Evolutionary conservation across 2,797 vertebrate species (phyloP).

Genomic region (Steatocranus sp.): DNA sequence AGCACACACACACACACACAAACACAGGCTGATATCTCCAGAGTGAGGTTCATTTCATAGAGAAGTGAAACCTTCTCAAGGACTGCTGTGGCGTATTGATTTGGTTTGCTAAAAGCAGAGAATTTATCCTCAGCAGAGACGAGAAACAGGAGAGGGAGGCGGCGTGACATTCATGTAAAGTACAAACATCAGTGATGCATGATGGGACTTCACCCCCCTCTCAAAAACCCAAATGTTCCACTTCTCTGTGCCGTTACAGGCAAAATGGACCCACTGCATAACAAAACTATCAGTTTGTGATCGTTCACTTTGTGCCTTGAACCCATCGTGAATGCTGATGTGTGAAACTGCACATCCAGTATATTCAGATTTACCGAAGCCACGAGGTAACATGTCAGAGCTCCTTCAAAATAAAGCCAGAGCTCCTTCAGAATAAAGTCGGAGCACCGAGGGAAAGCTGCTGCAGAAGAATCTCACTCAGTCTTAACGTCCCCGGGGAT

Average conservation of each 20-base stretch:
- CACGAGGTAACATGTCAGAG: neutral
- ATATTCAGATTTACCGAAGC: neutral
- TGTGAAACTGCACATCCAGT: neutral
- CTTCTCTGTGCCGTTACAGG: neutral
- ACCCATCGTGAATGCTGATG: neutral
- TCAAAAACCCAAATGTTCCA: neutral
- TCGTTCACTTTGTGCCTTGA: neutral
- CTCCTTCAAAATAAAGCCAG: neutral
- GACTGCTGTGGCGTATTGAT: slow-evolving; percentile 33
- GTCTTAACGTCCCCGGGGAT: neutral
- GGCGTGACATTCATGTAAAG: slow-evolving; percentile 18
- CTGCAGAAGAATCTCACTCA: neutral
- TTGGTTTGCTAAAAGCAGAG: slow-evolving; percentile 5
- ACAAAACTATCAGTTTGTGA: neutral
- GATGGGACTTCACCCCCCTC: slow-evolving; percentile 17
- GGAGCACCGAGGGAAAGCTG: neutral
- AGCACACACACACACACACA: neutral
- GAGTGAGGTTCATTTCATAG: slow-evolving; percentile 24
- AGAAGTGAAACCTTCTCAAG: slow-evolving; percentile 28
- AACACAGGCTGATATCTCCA: neutral
- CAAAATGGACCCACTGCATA: neutral
- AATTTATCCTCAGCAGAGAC: slow-evolving; percentile 4
- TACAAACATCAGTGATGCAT: slow-evolving; percentile 30
- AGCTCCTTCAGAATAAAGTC: neutral
- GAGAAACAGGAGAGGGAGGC: slow-evolving; percentile 10